Evolutionary conservation across 2,113 vertebrate genomes (phyloP), one percentile per base, ranked within the genome.

Genomic region (Phalacrocorax pelagicus): DNA sequence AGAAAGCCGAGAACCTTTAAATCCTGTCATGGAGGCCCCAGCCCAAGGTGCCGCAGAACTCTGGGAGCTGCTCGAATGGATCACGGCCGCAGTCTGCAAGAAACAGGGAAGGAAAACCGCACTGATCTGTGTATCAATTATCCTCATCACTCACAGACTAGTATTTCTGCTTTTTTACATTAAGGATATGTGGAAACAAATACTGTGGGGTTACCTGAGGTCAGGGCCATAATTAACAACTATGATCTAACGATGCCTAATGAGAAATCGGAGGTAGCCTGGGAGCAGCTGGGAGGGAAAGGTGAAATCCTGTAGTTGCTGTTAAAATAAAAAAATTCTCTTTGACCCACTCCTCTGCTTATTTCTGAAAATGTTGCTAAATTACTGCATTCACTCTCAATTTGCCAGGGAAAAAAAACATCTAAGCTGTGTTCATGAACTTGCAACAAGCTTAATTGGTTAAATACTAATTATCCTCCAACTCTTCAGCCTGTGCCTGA

Each of bases 401-500:
- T 74, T 54, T 96, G 51, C 75, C 7, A 19, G 49, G 36, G 20
- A 51, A 71, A 81, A 63, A 63, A 54, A 30, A 9, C 40, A 73
- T 19, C 65, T n/a, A 36, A 70, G 57, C 47, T 74, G 24, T 46
- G 57, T 54, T 95, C 32, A 19, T 57, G 88, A 92, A 93, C 80
- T 89, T 63, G 47, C 47, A 93, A 79, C 78, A 22, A 81, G 81
- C 75, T 69, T 93, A 96, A 95, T 90, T 96, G 70, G 65, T 73
- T 91, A 92, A 92, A 90, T 32, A 46, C 69, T 96, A 95, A 97
- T 97, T 96, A 97, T 36, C 86, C 78, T 32, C 75, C 73, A 79
- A 51, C 38, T 96, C 84, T 63, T 81, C 86, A 73, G 79, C 81
- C 46, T 32, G 44, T 32, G 32, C 77, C 85, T 81, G 92, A 94